Base-by-base conservation (phyloP, 2,888 invertebrate species). In the Operophtera brumata region DNA sequence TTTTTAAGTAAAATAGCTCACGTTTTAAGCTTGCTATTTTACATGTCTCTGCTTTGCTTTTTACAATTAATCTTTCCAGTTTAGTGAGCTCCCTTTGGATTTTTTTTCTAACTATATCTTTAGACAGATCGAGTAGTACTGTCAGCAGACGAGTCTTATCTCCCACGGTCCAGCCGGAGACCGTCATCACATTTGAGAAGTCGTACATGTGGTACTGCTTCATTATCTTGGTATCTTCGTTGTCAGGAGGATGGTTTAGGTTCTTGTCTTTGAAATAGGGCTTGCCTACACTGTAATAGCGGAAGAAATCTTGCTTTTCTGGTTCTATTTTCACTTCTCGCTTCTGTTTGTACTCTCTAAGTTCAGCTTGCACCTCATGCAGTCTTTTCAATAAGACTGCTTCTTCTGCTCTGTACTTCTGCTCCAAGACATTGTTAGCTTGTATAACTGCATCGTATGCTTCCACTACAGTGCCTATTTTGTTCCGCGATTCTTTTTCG, bases 241-340 rank as follows among this genome's bases (percentile, higher is more conserved):
- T 95, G 14, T 93, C 91, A 3, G 90, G 88, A 1, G 89, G 78
- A 0, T 87, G 77, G 62, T 91, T 92, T 14, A 89, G 86, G 13
- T 82, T 67, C 14, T 73, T 80, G 65, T 94, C 93, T 69, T 94
- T 94, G 63, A 95, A 95, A 70, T 93, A 95, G 0, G 94, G 92
- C 66, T 91, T 86, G 28, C 93, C 90, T 1, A 48, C 52, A 12
- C 6, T 45, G 45, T 25, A 44, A 41, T 47, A 53, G 11, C 43
- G 43, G 43, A 47, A 53, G 3, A n/a, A 12, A 6, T 43, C 6
- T 6, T 32, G 41, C 28, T 48, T 40, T 9, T 54, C 34, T 1
- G 9, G 13, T 8, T 34, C 35, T 0, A 12, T 13, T 20, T 39
- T 47, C 0, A n/a, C n/a, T 37, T 20, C 14, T n/a, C 14, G 7